Conservation (phyloP, 2,888 invertebrate genomes). For the Gari tellinella region DNA sequence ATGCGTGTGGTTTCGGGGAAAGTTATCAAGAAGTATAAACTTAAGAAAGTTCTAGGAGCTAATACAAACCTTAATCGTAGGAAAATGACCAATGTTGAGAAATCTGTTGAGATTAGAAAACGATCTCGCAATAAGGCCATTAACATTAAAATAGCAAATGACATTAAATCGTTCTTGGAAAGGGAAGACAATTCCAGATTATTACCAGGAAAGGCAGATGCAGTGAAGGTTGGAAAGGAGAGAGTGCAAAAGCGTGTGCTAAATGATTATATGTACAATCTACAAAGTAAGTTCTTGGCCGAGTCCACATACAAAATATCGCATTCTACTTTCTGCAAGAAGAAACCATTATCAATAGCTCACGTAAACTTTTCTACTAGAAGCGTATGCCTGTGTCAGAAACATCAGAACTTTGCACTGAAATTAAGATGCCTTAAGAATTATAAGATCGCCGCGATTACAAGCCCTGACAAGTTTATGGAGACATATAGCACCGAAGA, state of each 20-base stretch:
- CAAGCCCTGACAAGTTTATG: slow-evolving; percentile 45
- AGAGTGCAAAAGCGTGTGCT: slow-evolving; percentile 39
- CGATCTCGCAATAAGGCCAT: neutral
- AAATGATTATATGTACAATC: slow-evolving; percentile 44
- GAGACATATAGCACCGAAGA: slow-evolving; percentile 2
- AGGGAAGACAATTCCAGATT: slow-evolving; percentile 43
- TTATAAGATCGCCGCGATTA: neutral
- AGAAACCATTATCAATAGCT: slow-evolving; percentile 19
- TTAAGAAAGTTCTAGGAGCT: slow-evolving; percentile 3
- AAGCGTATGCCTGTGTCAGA: slow-evolving; percentile 37
- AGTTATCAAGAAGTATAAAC: slow-evolving; percentile 30
- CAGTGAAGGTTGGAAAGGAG: slow-evolving; percentile 30
- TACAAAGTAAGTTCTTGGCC: slow-evolving; percentile 38
- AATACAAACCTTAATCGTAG: slow-evolving; percentile 7
- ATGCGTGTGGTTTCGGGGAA: slow-evolving; percentile 16
- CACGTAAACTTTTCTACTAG: slow-evolving; percentile 33
- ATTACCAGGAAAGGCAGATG: slow-evolving; percentile 42
- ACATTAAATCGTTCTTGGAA: slow-evolving; percentile 34
- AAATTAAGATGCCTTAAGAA: slow-evolving; percentile 34
- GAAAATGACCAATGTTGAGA: neutral
- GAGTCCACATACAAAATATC: slow-evolving; percentile 31
- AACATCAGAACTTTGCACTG: slow-evolving; percentile 41
- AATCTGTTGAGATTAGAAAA: slow-evolving; percentile 3
- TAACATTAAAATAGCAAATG: slow-evolving; percentile 3
- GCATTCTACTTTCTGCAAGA: slow-evolving; percentile 24